Percentiles rank a stretch among this genome's conserved stretches.
Evolutionary conservation across 2,113 vertebrate genomes (phyloP).

Genomic region (Pelusios castaneus): DNA sequence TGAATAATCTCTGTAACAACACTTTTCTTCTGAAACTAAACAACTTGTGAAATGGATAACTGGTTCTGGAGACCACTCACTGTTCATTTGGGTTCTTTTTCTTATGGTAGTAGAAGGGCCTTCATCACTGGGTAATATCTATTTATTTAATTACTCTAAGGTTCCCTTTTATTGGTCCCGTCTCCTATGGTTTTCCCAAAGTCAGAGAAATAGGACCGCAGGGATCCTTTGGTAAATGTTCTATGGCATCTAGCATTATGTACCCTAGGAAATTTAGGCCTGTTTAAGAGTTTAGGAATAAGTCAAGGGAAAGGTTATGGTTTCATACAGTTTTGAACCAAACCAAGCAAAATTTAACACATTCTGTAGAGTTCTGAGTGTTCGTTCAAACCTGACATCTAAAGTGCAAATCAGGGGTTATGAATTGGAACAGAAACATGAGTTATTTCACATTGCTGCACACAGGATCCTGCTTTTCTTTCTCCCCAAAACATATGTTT

Average conservation of each 20-base stretch:
- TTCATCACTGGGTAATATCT: not conserved
- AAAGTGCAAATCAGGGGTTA: not conserved
- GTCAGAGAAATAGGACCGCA: not conserved
- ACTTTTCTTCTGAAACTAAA: slow-evolving; percentile 73
- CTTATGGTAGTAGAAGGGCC: not conserved
- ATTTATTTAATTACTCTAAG: not conserved
- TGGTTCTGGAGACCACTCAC: slow-evolving; percentile 51
- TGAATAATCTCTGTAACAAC: slow-evolving; percentile 80
- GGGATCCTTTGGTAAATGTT: not conserved
- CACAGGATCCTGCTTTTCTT: not conserved
- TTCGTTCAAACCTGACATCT: not conserved
- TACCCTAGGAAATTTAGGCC: not conserved
- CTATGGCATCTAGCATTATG: not conserved
- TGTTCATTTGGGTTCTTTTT: slow-evolving; percentile 38
- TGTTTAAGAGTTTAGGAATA: not conserved
- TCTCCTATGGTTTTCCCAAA: not conserved
- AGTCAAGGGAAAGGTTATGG: not conserved
- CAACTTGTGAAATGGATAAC: slow-evolving; percentile 70
- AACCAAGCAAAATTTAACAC: not conserved
- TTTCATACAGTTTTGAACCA: not conserved
- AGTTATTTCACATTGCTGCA: not conserved
- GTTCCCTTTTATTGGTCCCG: not conserved
- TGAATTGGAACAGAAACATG: not conserved
- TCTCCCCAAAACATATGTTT: not conserved
- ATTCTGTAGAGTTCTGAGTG: not conserved